Base-by-base conservation (phyloP, 2,888 invertebrate genomes). In the Conchocele bisecta region DNA sequence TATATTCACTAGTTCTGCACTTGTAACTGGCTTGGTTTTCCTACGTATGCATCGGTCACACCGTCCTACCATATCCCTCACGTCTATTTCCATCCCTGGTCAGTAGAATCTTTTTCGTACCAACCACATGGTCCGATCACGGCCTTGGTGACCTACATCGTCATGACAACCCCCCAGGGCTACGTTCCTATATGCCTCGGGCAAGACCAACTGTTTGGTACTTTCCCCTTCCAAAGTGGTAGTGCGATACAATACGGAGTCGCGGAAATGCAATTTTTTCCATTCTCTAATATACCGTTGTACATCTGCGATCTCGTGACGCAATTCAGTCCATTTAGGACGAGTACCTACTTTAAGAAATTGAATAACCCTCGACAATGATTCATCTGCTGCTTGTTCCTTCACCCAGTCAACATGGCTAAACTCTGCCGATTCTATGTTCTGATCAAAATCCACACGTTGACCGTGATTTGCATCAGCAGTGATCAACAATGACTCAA, bases 21-120 rank as follows among this genome's bases (percentile, higher is more conserved):
- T 59, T 17, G 42, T 37, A n/a, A 29, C 15, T 26, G 33, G 22
- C 15, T 17, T 37, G n/a, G 39, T 39, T 26, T 68, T 60, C 9
- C 31, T n/a, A 1, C 48, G 5, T n/a, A 61, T 37, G 37, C 60
- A 61, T 15, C 42, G 39, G 15, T 15, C 15, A 60, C 59, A 60
- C 1, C 44, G 11, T 26, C 53, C 37, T 1, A 60, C 37, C 24
- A 48, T 31, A 4, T 39, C 31, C 20, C 20, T 15, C 3, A 60
- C 60, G 29, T 67, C 60, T 20, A 13, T 35, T 13, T 54, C 44
- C 29, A 67, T n/a, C 17, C 54, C 44, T 7, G 67, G 67, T 53
- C 66, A 66, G 28, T 42, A 59, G 33, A 68, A 67, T 17, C 53
- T 1, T 11, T 31, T 28, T 15, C 44, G 44, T 35, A 53, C 28